phyloP scores from a whole-genome alignment of 2,797 vertebrate genomes.

The Chanos chanos region DNA sequence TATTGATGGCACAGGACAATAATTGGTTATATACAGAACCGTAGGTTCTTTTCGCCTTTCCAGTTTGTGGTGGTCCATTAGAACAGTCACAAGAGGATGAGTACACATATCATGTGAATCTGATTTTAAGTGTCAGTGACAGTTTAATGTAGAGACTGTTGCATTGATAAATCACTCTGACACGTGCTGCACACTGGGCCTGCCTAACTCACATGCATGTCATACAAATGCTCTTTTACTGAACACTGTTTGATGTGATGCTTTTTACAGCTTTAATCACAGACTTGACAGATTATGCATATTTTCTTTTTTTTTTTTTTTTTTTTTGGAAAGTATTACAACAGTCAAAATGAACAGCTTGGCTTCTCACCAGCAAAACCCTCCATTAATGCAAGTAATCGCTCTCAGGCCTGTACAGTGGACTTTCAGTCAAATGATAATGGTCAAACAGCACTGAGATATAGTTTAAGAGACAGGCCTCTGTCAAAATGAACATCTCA shows the following conservation, averaged over 20 bases:
- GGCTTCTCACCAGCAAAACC: constrained; percentile 54
- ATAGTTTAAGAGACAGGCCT: too few species aligned
- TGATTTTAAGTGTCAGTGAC: constrained; percentile 20
- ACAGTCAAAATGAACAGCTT: constrained; percentile 61
- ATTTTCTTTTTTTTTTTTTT: constrained; percentile 14
- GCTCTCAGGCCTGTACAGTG: constrained; percentile 23
- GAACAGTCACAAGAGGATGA: neutral
- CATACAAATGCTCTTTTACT: too few species aligned
- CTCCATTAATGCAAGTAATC: constrained; percentile 46
- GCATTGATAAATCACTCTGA: constrained; percentile 2
- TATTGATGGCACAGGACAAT: constrained; percentile 17
- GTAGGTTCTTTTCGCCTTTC: constrained; percentile 10
- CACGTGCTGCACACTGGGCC: neutral
- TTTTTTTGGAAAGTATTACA: constrained; percentile 57
- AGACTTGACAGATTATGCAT: constrained; percentile 60
- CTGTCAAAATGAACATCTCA: too few species aligned
- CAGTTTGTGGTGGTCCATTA: constrained; percentile 12
- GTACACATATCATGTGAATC: constrained; percentile 17
- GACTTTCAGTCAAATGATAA: neutral
- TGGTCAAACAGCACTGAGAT: too few species aligned
- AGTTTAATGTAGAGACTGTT: neutral
- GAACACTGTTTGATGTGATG: too few species aligned
- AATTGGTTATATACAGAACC: constrained; percentile 2
- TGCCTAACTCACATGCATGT: too few species aligned
- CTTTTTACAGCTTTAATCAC: too few species aligned